Base-by-base conservation (phyloP, 2,113 vertebrate species). In the Boulengeromyrus knoepffleri region DNA sequence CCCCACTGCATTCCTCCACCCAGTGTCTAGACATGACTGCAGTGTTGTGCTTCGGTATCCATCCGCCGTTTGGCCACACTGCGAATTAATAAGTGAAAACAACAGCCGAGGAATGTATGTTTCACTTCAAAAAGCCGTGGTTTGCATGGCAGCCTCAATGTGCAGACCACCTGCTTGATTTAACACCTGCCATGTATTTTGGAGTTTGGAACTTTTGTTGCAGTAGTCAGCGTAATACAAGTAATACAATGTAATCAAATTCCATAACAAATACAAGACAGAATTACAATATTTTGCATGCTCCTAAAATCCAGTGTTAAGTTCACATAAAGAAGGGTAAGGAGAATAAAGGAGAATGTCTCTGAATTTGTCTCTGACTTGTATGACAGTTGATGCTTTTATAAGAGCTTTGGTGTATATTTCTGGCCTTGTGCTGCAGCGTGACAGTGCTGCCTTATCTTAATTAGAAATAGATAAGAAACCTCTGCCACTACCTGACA, bases 11-110 rank as follows among this genome's bases (percentile, higher is more conserved):
- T 24, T 89, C 74, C 74, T 83, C 49, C 74, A 83, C 36, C 49
- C 31, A 83, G 49, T 8, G 88, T 89, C 88, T 84, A 83, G 74
- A 89, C 49, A 83, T 84, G 74, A 89, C 70, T 80, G 42, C 42
- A 39, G 45, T 53, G 47, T 19, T 17, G 27, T 39, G 74, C 74
- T 70, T 74, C 46, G 88, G 53, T 83, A 31, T 42, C 70, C 49
- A 49, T 50, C 10, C 5, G 49, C 27, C 47, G 2, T 36, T 89
- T 24, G 31, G 27, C 58, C 31, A 27, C 50, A 77, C 66, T 10
- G 70, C 10, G n/a, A 49, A 62, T 8, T 31, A 36, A 31, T 49
- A 15, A 17, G 1, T 53, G 19, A 9, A n/a, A 83, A 45, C 13
- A 80, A 21, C 27, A 24, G 31, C n/a, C n/a, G 5, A 83, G 13